A percentile compares a stretch with the other conserved stretches of the same genome.
phyloP scores from a whole-genome alignment of 2,888 invertebrate species.

The Deroplatys truncata region DNA sequence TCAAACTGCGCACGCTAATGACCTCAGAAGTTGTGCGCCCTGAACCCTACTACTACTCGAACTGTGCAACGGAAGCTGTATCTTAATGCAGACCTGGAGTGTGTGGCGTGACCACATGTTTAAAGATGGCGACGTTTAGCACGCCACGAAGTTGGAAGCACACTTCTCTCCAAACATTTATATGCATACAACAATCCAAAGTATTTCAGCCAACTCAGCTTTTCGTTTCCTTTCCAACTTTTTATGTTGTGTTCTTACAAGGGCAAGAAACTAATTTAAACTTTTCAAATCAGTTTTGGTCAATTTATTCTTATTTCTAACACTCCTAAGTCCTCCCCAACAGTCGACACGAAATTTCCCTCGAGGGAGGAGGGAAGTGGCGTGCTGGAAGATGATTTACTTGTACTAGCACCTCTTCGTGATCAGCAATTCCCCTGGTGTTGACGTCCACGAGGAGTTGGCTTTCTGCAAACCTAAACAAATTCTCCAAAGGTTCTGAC shows the following conservation, averaged over 20 bases:
- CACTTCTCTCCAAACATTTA: background rate
- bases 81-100: too few relatives aligned
- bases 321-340: background rate
- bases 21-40: too few relatives aligned
- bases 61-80: too few relatives aligned
- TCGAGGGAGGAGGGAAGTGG: background rate
- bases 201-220: conserved; percentile 4
- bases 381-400: conserved; percentile 4
- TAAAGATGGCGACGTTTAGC: background rate
- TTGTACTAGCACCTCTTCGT: conserved; percentile 1
- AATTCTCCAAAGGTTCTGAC: background rate
- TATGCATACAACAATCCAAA: conserved; percentile 9
- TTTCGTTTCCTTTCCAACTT: conserved; percentile 1
- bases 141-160: background rate
- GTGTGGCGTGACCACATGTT: too few relatives aligned
- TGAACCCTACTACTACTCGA: too few relatives aligned
- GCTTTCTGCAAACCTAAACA: conserved; percentile 11
- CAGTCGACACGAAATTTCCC: conserved; percentile 11
- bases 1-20: too few relatives aligned
- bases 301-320: conserved; percentile 24
- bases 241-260: conserved; percentile 15
- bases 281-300: conserved; percentile 24
- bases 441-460: background rate
- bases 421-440: conserved; percentile 2
- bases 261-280: conserved; percentile 27